These are phyloP conservation scores for Limnephilus auricula DNA, from an alignment of 2,888 invertebrate genomes.

Conservation along the genomic window DNA sequence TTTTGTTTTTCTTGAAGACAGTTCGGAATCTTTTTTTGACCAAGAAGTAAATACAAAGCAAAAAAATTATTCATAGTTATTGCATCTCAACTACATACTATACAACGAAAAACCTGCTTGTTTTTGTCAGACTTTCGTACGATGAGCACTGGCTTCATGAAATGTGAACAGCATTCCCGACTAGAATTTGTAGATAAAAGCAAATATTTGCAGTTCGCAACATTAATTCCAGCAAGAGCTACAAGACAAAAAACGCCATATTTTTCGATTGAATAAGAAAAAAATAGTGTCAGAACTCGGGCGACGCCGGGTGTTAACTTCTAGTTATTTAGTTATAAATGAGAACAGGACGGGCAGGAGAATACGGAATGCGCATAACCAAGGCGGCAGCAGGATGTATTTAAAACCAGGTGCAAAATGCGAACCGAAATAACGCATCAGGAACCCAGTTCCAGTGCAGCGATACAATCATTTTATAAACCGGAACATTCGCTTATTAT, in stretches of 20 bases:
- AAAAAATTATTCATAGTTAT: not conserved
- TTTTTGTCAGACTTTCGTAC: too few relatives aligned
- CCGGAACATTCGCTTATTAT: not conserved
- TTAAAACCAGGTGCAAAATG: not conserved
- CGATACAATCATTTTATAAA: not conserved
- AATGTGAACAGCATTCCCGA: too few relatives aligned
- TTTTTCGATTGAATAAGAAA: not conserved
- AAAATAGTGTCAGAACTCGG: not conserved
- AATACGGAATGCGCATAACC: not conserved
- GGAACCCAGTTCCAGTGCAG: not conserved
- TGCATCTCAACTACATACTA: not conserved
- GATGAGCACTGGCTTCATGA: too few relatives aligned
- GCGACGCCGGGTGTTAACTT: not conserved
- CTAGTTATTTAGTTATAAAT: not conserved
- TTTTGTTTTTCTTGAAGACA: not conserved
- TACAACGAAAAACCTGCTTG: too few relatives aligned
- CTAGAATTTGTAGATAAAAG: too few relatives aligned
- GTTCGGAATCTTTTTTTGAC: not conserved
- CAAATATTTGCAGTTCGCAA: too few relatives aligned
- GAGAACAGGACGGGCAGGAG: not conserved
- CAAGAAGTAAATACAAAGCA: not conserved
- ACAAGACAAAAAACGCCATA: not conserved
- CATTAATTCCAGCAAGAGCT: too few relatives aligned
- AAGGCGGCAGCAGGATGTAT: constrained; percentile 2
- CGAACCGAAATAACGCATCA: not conserved